These are phyloP conservation scores for Thera britannica DNA, from an alignment of 2,888 invertebrate species.

Conservation along the genomic window DNA sequence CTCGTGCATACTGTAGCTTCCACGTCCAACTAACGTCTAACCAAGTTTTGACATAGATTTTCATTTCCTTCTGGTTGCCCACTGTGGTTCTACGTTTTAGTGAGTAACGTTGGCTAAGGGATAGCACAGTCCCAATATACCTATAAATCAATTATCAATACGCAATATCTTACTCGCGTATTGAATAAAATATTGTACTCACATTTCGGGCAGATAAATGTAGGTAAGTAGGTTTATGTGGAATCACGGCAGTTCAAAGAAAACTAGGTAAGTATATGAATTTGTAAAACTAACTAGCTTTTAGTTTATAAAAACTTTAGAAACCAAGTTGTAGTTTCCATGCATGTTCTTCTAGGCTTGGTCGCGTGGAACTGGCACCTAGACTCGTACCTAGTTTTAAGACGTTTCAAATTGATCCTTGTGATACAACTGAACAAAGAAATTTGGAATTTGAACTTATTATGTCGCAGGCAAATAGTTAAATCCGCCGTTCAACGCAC, in stretches of 20 bases:
- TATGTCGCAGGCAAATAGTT: too few species aligned
- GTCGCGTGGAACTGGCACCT: too few species aligned
- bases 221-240: not conserved
- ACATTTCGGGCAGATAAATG: conserved; percentile 9
- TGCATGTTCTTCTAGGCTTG: too few species aligned
- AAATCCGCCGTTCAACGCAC: too few species aligned
- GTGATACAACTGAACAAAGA: too few species aligned
- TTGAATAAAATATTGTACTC: conserved; percentile 53
- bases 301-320: not conserved
- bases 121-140: conserved; percentile 68
- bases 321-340: too few species aligned
- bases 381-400: too few species aligned
- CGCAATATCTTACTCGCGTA: conserved; percentile 58
- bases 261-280: too few species aligned
- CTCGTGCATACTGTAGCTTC: not conserved
- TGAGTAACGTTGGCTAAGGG: conserved; percentile 72
- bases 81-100: conserved; percentile 67
- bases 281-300: too few species aligned
- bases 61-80: conserved; percentile 58
- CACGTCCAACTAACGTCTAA: conserved; percentile 19
- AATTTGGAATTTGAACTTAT: too few species aligned
- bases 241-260: not conserved
- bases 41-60: conserved; percentile 58
- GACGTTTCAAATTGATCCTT: too few species aligned
- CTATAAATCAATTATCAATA: conserved; percentile 74